phyloP scores from a whole-genome alignment of 2,888 invertebrate genomes.

The Xylocampa areola region DNA sequence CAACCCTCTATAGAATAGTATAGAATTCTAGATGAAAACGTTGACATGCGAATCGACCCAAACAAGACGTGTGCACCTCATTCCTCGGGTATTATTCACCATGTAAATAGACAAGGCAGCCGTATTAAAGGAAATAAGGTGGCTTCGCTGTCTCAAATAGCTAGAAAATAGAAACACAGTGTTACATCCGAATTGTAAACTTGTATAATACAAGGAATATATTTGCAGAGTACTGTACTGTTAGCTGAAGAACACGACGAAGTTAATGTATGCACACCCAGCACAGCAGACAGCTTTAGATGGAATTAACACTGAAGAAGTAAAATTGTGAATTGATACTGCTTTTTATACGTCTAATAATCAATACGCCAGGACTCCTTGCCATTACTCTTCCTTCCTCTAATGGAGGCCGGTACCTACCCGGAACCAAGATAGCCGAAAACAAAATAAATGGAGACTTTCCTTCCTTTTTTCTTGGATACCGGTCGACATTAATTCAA shows the following conservation, averaged over 20 bases:
- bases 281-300: too few species aligned
- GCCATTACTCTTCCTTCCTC: conserved; percentile 6
- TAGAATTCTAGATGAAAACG: neutral
- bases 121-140: conserved; percentile 9
- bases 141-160: conserved; percentile 10
- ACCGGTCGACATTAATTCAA: conserved; percentile 27
- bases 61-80: neutral
- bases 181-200: neutral
- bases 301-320: too few species aligned
- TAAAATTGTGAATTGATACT: too few species aligned
- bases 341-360: too few species aligned
- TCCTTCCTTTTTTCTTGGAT: conserved; percentile 6
- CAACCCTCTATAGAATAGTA: neutral
- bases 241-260: too few species aligned
- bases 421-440: conserved; percentile 10
- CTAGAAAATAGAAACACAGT: neutral
- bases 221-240: neutral
- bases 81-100: conserved; percentile 17
- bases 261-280: too few species aligned
- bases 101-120: conserved; percentile 4
- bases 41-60: neutral
- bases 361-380: too few species aligned
- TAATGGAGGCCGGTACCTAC: conserved; percentile 16
- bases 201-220: neutral
- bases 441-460: conserved; percentile 24